phyloP scores from a whole-genome alignment of 2,797 vertebrate genomes.

The Fistularia tabacaria region DNA sequence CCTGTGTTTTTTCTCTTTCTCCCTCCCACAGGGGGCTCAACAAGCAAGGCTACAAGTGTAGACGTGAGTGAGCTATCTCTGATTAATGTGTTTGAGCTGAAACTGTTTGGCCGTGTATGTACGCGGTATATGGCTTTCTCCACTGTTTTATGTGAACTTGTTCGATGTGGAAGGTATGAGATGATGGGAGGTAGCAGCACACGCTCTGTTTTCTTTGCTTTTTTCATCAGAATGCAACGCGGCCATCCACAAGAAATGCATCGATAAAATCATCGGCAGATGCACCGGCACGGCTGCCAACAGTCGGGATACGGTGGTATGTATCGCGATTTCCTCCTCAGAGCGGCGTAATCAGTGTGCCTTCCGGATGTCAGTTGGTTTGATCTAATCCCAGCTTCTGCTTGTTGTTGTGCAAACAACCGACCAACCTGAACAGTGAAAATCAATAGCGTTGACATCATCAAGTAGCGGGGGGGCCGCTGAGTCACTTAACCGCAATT shows the following conservation, averaged over 20 bases:
- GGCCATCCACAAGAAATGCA: slow-evolving; percentile 99
- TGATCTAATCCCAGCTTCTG: neutral
- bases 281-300: slow-evolving; percentile 96
- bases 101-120: neutral
- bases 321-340: slow-evolving; percentile 28
- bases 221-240: slow-evolving; percentile 90
- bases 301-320: slow-evolving; percentile 89
- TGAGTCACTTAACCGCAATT: too few relatives aligned
- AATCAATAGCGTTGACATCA: slow-evolving; percentile 11
- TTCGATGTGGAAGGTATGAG: neutral
- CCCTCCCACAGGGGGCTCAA: slow-evolving; percentile 75
- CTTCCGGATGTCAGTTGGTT: slow-evolving; percentile 1
- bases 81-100: neutral
- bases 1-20: slow-evolving; percentile 17
- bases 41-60: slow-evolving; percentile 83
- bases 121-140: neutral
- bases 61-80: slow-evolving; percentile 66
- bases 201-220: slow-evolving; percentile 7
- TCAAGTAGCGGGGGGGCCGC: too few relatives aligned
- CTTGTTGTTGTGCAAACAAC: too few relatives aligned
- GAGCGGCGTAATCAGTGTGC: slow-evolving; percentile 19
- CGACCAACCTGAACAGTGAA: neutral
- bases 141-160: neutral
- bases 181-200: neutral
- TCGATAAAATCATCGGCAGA: slow-evolving; percentile 98